phyloP scores from a whole-genome alignment of 2,113 vertebrate species.

The Sebastes schlegelii region DNA sequence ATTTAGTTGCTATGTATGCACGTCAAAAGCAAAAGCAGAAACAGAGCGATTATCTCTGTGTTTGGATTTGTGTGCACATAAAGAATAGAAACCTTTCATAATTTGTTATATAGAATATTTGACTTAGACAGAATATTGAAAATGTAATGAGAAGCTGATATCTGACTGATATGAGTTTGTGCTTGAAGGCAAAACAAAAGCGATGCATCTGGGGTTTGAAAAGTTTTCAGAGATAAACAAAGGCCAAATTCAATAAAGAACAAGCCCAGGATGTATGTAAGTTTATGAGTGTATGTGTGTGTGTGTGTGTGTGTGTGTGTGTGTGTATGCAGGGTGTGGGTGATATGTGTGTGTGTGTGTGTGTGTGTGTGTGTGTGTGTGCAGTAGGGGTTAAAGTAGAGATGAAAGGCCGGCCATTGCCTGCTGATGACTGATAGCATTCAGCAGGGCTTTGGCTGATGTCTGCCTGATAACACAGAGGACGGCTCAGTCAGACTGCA shows the following conservation, averaged over 20 bases:
- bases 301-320: conserved; percentile 7
- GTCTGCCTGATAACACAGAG: conserved; percentile 75
- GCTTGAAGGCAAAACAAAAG: background rate
- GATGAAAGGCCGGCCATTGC: conserved; percentile 77
- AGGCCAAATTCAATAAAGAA: conserved; percentile 54
- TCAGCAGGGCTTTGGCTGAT: conserved; percentile 74
- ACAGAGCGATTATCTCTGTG: background rate
- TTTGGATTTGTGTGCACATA: background rate
- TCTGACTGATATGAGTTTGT: background rate
- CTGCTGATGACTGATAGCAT: conserved; percentile 79
- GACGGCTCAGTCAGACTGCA: conserved; percentile 42
- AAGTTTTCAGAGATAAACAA: conserved; percentile 35
- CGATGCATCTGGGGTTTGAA: background rate
- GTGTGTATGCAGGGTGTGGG: background rate
- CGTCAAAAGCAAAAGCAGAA: background rate
- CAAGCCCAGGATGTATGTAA: conserved; percentile 28
- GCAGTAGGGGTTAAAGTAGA: conserved; percentile 59
- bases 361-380: conserved; percentile 19
- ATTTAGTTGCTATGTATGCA: too few species aligned
- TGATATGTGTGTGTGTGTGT: conserved; percentile 15
- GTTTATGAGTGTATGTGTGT: conserved; percentile 35
- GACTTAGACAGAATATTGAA: background rate
- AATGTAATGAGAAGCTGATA: background rate
- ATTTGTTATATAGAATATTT: background rate
- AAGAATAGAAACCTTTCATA: background rate